phyloP scores from a whole-genome alignment of 2,888 invertebrate species.

The Tyria jacobaeae region DNA sequence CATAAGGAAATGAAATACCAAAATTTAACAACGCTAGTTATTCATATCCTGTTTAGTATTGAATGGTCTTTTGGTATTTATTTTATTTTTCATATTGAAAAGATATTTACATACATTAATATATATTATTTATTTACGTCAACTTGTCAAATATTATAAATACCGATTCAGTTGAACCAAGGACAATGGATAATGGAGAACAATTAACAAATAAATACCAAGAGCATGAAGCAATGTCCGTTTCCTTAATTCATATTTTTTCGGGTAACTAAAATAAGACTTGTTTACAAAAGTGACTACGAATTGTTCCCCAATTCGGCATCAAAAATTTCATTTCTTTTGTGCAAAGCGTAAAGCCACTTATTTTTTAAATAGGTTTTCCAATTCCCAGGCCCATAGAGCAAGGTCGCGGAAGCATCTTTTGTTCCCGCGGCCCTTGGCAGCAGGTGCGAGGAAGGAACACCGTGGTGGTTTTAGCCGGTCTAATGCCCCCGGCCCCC shows the following conservation, averaged over 20 bases:
- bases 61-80: background rate
- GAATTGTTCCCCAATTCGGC: background rate
- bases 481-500: too few relatives aligned
- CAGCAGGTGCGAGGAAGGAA: too few relatives aligned
- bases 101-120: background rate
- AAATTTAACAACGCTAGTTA: background rate
- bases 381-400: too few relatives aligned
- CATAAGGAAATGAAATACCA: background rate
- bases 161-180: background rate
- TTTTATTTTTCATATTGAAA: background rate
- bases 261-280: background rate
- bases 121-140: background rate
- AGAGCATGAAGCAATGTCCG: background rate
- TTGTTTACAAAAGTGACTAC: background rate
- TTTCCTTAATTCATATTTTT: background rate
- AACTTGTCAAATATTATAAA: background rate
- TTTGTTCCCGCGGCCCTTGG: too few relatives aligned
- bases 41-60: background rate
- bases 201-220: background rate
- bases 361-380: too few relatives aligned
- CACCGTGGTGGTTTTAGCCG: too few relatives aligned
- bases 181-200: background rate
- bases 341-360: background rate
- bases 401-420: too few relatives aligned
- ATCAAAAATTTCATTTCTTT: background rate